Percentiles rank a stretch among this genome's conserved stretches.
Conservation (phyloP, 2,797 vertebrate species). For the Typhlichthys subterraneus region DNA sequence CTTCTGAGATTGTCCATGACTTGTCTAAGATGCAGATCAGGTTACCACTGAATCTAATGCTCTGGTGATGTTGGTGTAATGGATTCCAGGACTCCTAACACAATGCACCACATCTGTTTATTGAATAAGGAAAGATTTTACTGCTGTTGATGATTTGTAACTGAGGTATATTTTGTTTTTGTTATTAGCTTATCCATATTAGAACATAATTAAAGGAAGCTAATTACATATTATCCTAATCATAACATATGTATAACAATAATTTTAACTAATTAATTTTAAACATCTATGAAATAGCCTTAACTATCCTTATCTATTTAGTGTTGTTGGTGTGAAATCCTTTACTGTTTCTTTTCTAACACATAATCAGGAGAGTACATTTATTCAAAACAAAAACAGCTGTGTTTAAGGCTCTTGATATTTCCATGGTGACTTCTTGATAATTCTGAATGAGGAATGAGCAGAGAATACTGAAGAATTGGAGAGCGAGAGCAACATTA, state of each 20-base stretch:
- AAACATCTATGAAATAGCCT: too few species aligned
- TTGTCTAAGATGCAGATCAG: not conserved
- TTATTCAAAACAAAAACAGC: not conserved
- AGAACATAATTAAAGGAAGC: too few species aligned
- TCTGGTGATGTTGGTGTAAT: constrained; percentile 17
- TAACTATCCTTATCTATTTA: too few species aligned
- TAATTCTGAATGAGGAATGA: not conserved
- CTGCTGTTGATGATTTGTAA: not conserved
- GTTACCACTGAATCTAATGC: constrained; percentile 7
- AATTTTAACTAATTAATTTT: too few species aligned
- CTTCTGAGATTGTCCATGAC: not conserved
- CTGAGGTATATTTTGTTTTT: not conserved
- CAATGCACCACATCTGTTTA: constrained; percentile 11
- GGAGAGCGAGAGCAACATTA: not conserved
- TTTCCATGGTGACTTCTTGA: not conserved
- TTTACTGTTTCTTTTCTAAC: too few species aligned
- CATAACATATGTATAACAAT: too few species aligned
- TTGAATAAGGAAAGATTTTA: too few species aligned
- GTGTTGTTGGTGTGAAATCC: too few species aligned
- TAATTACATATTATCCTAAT: too few species aligned
- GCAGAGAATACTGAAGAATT: not conserved
- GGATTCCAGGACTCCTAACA: constrained; percentile 7
- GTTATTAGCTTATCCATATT: too few species aligned
- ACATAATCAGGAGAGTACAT: not conserved
- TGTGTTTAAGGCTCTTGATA: not conserved